These are phyloP conservation scores for Parazoanthus swiftii DNA, from an alignment of 92 coral and sea anemone genomes.

Conservation along the genomic window DNA sequence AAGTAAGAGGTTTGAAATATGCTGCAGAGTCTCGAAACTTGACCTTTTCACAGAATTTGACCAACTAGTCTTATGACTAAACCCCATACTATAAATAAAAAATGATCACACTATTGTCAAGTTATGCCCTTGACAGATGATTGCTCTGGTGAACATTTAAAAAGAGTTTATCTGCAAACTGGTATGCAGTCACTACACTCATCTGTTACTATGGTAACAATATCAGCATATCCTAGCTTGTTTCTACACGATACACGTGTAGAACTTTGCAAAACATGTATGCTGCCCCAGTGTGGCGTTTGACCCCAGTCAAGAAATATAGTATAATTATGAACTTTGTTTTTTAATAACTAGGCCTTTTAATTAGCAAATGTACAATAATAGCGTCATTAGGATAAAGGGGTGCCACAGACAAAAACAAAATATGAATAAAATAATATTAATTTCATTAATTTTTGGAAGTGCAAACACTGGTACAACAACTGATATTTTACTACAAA, in stretches of 20 bases:
- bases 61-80: too few species aligned
- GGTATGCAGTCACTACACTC: background rate
- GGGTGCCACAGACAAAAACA: background rate
- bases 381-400: background rate
- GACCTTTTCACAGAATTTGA: too few species aligned
- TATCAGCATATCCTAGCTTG: background rate
- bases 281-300: background rate
- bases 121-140: too few species aligned
- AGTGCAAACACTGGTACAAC: background rate
- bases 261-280: constrained; percentile 3
- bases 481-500: background rate
- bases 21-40: too few species aligned
- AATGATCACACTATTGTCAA: background rate
- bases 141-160: background rate
- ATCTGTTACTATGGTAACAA: background rate
- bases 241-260: constrained; percentile 9
- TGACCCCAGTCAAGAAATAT: background rate
- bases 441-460: too few species aligned
- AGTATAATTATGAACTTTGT: background rate
- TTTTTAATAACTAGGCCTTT: background rate
- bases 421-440: background rate
- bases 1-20: too few species aligned
- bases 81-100: too few species aligned
- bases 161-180: background rate
- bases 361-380: background rate